phyloP scores from a whole-genome alignment of 2,113 vertebrate species.

The Pipra filicauda region DNA sequence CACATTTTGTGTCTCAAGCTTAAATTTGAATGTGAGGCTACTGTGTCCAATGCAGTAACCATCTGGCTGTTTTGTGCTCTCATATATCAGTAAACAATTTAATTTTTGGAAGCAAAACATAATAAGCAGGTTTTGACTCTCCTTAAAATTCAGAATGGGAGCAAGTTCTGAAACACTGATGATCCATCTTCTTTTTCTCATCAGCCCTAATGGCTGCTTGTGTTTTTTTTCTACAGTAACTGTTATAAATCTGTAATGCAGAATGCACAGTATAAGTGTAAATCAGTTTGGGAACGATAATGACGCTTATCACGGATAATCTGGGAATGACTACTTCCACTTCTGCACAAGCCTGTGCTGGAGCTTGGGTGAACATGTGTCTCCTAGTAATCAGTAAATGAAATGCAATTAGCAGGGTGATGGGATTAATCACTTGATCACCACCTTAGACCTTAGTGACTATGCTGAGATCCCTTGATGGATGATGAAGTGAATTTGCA shows the following conservation, averaged over 20 bases:
- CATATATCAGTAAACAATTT: background rate
- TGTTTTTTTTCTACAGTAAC: background rate
- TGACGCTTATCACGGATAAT: slow-evolving; percentile 35
- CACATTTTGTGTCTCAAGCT: background rate
- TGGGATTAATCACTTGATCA: slow-evolving; percentile 63
- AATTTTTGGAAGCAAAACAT: background rate
- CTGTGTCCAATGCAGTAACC: background rate
- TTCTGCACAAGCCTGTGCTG: background rate
- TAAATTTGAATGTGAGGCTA: background rate
- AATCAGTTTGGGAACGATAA: slow-evolving; percentile 45
- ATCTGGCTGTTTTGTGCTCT: background rate
- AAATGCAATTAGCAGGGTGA: slow-evolving; percentile 59
- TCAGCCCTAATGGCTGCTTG: background rate
- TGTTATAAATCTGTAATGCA: background rate
- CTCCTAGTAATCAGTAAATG: slow-evolving; percentile 61
- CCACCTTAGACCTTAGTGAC: slow-evolving; percentile 40
- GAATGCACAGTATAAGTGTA: background rate
- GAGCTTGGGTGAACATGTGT: background rate
- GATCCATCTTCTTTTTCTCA: background rate
- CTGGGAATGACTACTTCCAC: slow-evolving; percentile 14
- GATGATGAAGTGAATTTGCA: slow-evolving; percentile 55
- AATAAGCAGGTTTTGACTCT: background rate
- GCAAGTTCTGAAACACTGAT: background rate
- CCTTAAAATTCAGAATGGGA: background rate
- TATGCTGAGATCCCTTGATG: slow-evolving; percentile 43